Conservation (phyloP, 1,140 invertebrate species). For the Bombus pascuorum region DNA sequence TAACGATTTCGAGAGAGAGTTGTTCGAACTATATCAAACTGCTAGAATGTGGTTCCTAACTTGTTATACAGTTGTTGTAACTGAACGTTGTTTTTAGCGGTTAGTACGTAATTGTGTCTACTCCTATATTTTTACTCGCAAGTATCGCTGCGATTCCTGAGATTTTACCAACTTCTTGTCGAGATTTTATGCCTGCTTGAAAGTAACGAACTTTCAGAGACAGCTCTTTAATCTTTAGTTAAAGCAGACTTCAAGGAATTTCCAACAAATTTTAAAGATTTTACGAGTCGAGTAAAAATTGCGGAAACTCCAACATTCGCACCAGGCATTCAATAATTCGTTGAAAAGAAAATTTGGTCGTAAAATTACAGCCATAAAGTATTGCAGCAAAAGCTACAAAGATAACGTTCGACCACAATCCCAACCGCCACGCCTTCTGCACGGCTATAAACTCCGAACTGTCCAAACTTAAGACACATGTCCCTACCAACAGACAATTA, state of each 20-base stretch:
- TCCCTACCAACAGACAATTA: background rate
- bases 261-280: background rate
- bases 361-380: background rate
- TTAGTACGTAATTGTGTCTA: background rate
- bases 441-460: background rate
- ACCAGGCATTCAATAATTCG: background rate
- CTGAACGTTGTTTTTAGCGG: background rate
- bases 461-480: background rate
- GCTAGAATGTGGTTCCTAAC: background rate
- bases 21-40: background rate
- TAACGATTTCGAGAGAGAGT: slow-evolving; percentile 1
- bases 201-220: background rate
- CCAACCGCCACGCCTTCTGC: background rate
- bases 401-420: background rate
- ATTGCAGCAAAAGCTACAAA: background rate
- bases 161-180: background rate
- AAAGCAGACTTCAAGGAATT: background rate
- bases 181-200: background rate
- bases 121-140: background rate
- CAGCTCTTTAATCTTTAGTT: background rate
- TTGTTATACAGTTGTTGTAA: background rate
- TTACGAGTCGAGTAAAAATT: background rate
- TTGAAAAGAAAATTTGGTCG: background rate
- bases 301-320: background rate
- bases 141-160: background rate